phyloP scores from a whole-genome alignment of 2,113 vertebrate species.

The Parus major region DNA sequence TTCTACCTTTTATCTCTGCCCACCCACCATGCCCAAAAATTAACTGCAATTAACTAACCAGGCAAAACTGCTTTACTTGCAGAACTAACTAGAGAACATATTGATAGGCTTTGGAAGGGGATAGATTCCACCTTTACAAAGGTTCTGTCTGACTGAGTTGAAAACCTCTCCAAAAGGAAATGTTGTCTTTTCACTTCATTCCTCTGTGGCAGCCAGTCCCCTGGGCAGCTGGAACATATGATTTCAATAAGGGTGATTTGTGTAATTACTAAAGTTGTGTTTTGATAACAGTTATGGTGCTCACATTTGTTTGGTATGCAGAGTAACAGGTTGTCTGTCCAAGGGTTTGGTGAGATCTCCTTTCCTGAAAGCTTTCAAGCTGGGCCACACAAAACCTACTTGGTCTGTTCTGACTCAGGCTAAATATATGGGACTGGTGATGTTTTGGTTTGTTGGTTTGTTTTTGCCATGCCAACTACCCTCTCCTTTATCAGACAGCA shows the following conservation, averaged over 20 bases:
- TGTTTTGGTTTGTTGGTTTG: not conserved
- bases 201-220: not conserved
- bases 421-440: not conserved
- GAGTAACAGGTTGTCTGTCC: not conserved
- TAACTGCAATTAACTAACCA: not conserved
- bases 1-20: not conserved
- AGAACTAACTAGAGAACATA: not conserved
- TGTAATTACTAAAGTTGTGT: not conserved
- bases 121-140: not conserved
- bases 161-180: not conserved
- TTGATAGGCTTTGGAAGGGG: not conserved
- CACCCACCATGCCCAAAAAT: not conserved
- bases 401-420: not conserved
- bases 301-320: not conserved
- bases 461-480: not conserved
- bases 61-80: not conserved
- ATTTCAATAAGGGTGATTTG: not conserved
- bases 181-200: not conserved
- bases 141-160: not conserved
- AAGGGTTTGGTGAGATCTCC: not conserved
- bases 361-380: not conserved
- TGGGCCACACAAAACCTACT: not conserved
- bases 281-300: not conserved
- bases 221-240: not conserved
- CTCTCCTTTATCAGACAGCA: not conserved